Conservation (phyloP, 1,140 invertebrate genomes). For the Chymomyza costata region DNA sequence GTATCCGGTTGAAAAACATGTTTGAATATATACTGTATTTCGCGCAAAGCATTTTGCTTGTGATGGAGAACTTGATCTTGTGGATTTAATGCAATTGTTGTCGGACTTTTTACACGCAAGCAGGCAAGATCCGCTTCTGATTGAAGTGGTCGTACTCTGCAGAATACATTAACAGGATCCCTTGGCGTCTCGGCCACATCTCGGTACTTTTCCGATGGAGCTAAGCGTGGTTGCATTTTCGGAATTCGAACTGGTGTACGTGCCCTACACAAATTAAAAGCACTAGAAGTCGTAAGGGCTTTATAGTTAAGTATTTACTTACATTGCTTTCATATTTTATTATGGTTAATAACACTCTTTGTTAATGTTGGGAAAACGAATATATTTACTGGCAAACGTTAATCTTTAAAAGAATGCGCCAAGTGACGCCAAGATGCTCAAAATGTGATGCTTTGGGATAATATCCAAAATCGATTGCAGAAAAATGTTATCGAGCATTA, state of each 20-base stretch:
- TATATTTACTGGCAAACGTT: conserved; percentile 30
- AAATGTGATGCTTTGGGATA: no score
- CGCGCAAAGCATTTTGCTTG: conserved; percentile 80
- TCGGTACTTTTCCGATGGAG: conserved; percentile 28
- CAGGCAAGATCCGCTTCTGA: conserved; percentile 81
- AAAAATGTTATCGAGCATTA: no score
- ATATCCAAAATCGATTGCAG: no score
- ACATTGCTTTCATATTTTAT: conserved; percentile 49
- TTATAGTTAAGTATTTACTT: conserved; percentile 16
- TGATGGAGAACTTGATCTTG: conserved; percentile 81
- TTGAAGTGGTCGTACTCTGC: conserved; percentile 86
- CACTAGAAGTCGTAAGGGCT: background rate
- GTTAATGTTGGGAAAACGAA: background rate
- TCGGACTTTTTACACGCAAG: conserved; percentile 84
- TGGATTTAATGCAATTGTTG: conserved; percentile 79
- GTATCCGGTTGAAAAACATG: conserved; percentile 88
- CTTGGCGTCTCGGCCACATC: conserved; percentile 33
- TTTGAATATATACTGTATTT: conserved; percentile 87
- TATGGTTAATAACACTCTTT: background rate
- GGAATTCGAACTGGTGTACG: conserved; percentile 62
- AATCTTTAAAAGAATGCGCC: conserved; percentile 38
- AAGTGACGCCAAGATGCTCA: conserved; percentile 55
- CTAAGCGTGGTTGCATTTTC: conserved; percentile 35
- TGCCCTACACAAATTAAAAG: conserved; percentile 40
- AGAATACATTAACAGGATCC: conserved; percentile 88